Evolutionary conservation across 2,797 vertebrate species (phyloP), one percentile per base, ranked within the genome.

Genomic region (Nannoperca australis): DNA sequence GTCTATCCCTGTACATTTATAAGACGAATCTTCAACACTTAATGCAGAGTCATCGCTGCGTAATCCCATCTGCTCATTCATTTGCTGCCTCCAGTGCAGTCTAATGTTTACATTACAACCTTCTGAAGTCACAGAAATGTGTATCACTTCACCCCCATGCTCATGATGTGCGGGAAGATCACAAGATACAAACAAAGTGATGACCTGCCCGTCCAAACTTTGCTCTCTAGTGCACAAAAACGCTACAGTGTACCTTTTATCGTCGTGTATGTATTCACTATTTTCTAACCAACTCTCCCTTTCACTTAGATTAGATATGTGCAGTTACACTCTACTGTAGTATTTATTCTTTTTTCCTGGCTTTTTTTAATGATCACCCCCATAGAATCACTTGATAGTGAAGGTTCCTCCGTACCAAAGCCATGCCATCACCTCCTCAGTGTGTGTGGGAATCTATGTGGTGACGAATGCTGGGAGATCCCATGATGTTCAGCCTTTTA

Each of bases 321-420:
- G 72, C 17, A 18, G 36, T 24, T 59, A 42, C 5, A 67, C 24
- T 13, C 2, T 42, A 10, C 22, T 69, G 38, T 36, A 34, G 38
- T 40, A 12, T 65, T 34, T 14, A 12, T 42, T 70, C 0, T 32
- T 27, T 15, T 76, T 61, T 40, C 6, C 32, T 80, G 13, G 74
- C 50, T 44, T 60, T 6, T 61, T 50, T 56, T 6, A 47, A 27
- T 64, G 7, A 44, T 82, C 15, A 20, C 59, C 42, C 24, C 50
- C 18, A 36, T 90, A 99, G 98, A 99, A 99, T 94, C 98, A 99
- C 93, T 94, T 99, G 88, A 97, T 99, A 88, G 98, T 99, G 81
- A 99, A 98, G 90, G 97, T 98, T 89, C 98, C 98, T 66, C 96
- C 97, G 7, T 99, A 99, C 95, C 96, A 97, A 49, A 97, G 97